These are phyloP conservation scores for Drusus annulatus DNA, from an alignment of 1,140 invertebrate genomes.

Conservation along the genomic window DNA sequence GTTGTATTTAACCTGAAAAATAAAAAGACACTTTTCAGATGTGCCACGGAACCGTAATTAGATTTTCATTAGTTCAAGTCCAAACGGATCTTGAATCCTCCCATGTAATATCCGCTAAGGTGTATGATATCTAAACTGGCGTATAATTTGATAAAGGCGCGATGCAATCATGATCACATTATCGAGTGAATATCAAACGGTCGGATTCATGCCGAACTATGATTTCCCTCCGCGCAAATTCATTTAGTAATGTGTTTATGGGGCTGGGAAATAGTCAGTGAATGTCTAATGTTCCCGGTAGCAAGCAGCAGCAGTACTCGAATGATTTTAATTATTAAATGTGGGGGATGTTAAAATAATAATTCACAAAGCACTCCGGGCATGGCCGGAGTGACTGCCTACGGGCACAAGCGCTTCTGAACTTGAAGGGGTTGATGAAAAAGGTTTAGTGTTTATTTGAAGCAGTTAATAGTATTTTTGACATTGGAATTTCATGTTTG, in stretches of 20 bases:
- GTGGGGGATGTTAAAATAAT: no score
- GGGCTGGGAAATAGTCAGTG: neutral
- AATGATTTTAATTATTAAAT: neutral
- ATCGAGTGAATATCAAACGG: conserved; percentile 30
- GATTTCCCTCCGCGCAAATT: conserved; percentile 32
- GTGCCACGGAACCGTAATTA: neutral
- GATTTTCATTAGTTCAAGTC: neutral
- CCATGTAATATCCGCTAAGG: neutral
- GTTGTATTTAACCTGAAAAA: no score
- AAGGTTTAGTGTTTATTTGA: no score
- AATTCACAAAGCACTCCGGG: no score
- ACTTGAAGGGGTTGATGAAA: no score
- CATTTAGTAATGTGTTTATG: conserved; percentile 10
- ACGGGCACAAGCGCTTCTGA: no score
- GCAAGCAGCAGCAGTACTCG: neutral
- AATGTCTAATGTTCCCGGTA: neutral
- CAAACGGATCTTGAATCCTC: neutral
- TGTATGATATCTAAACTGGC: neutral
- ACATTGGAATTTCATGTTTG: no score
- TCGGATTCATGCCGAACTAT: neutral
- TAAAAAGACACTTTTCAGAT: neutral
- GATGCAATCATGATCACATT: conserved; percentile 32
- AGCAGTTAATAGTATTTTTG: no score
- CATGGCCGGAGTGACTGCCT: no score
- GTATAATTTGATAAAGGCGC: conserved; percentile 11